phyloP scores from a whole-genome alignment of 2,113 vertebrate species.

The Saimiri boliviensis region DNA sequence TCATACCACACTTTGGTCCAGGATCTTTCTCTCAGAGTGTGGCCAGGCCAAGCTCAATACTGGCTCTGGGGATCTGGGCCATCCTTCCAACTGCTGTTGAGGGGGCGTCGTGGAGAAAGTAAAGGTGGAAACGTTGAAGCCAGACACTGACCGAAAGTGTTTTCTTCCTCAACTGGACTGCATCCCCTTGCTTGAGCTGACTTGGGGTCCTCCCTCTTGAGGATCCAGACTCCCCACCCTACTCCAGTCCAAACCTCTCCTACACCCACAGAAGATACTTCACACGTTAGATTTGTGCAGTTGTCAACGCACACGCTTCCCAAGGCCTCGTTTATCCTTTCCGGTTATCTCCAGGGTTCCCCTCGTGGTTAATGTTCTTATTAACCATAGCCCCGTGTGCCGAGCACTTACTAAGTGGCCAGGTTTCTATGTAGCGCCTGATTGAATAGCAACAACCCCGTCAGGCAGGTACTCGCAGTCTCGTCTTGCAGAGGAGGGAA shows the following conservation, averaged over 20 bases:
- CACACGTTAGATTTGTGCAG: background rate
- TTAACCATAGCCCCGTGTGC: background rate
- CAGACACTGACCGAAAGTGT: background rate
- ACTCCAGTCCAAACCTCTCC: background rate
- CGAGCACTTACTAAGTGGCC: background rate
- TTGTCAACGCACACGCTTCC: background rate
- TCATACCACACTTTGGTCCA: background rate
- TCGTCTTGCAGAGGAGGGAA: background rate
- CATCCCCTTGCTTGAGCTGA: background rate
- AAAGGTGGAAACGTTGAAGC: background rate
- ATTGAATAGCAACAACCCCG: background rate
- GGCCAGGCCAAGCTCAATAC: background rate
- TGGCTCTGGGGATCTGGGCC: background rate
- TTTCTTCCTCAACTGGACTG: background rate
- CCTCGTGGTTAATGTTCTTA: background rate
- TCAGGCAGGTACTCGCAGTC: background rate
- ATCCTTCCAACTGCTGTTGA: background rate
- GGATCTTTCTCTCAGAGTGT: background rate
- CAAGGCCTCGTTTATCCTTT: background rate
- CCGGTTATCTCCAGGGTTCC: background rate
- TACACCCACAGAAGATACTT: background rate
- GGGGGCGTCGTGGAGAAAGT: background rate
- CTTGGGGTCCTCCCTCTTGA: background rate
- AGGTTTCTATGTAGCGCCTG: background rate
- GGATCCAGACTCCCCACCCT: background rate